phyloP scores from a whole-genome alignment of 2,797 vertebrate species.

The Mus minutoides region DNA sequence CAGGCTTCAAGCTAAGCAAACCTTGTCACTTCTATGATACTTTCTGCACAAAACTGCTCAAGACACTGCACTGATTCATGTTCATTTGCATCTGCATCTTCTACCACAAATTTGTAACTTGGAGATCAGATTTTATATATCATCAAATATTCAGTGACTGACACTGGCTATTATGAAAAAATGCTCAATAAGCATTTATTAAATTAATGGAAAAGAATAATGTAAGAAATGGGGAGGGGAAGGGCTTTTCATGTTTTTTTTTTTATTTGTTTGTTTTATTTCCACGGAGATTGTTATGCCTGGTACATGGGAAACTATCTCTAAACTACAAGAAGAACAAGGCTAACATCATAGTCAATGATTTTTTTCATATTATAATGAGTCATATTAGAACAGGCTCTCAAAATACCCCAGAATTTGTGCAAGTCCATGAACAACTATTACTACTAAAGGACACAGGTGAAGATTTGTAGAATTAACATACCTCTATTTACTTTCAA shows the following conservation, averaged over 20 bases:
- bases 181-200: neutral
- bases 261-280: neutral
- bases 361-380: neutral
- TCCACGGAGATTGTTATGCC: neutral
- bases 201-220: neutral
- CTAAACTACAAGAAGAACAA: neutral
- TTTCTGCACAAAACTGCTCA: neutral
- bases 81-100: neutral
- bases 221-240: neutral
- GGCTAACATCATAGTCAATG: neutral
- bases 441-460: neutral
- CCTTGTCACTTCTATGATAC: neutral
- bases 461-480: neutral
- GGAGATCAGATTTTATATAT: neutral
- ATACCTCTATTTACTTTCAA: neutral
- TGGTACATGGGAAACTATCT: rapidly evolving
- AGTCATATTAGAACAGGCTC: neutral
- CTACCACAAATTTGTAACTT: neutral
- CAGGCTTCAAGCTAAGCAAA: neutral
- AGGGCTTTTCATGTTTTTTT: rapidly evolving
- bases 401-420: neutral
- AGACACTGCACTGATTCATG: neutral
- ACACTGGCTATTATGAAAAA: neutral
- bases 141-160: neutral
- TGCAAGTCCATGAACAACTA: neutral